Percentiles rank a stretch among this genome's conserved stretches.
phyloP scores from a whole-genome alignment of 2,797 vertebrate genomes.

The Epinephelus awoara region DNA sequence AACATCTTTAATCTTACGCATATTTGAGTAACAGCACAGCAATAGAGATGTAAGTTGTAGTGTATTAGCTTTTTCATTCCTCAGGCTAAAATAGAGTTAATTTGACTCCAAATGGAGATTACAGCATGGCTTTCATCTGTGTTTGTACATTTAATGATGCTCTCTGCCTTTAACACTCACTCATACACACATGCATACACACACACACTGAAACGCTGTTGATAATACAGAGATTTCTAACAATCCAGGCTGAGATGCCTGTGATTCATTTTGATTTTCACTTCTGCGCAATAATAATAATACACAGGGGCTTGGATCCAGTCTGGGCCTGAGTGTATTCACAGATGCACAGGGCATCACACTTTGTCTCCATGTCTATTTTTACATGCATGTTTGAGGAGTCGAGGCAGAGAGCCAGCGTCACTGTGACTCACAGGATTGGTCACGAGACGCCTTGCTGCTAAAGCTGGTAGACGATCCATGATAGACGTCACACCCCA shows the following conservation, averaged over 20 bases:
- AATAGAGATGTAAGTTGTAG: neutral
- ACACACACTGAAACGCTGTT: neutral
- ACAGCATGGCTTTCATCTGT: constrained; percentile 14
- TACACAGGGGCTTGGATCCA: constrained; percentile 59
- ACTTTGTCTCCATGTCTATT: constrained; percentile 75
- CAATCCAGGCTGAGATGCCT: constrained; percentile 49
- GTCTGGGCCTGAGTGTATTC: constrained; percentile 60
- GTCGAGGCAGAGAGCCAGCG: constrained; percentile 61
- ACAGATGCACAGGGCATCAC: constrained; percentile 65
- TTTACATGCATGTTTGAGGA: constrained; percentile 76
- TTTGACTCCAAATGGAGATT: constrained; percentile 31
- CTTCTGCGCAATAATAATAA: constrained; percentile 57
- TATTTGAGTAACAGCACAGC: constrained; percentile 4
- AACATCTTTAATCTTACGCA: neutral
- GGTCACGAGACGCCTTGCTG: constrained; percentile 65
- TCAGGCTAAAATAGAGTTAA: constrained; percentile 14
- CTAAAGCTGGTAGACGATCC: constrained; percentile 56
- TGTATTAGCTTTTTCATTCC: constrained; percentile 17
- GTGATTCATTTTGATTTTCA: constrained; percentile 69
- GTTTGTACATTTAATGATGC: constrained; percentile 41
- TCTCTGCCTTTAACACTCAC: neutral
- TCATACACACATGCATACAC: neutral
- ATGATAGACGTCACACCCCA: constrained; percentile 44
- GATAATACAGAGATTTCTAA: constrained; percentile 53
- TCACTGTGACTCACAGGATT: constrained; percentile 75